Evolutionary conservation across 2,797 vertebrate species (phyloP), one percentile per base, ranked within the genome.

Genomic region (Aldrovandia affinis): DNA sequence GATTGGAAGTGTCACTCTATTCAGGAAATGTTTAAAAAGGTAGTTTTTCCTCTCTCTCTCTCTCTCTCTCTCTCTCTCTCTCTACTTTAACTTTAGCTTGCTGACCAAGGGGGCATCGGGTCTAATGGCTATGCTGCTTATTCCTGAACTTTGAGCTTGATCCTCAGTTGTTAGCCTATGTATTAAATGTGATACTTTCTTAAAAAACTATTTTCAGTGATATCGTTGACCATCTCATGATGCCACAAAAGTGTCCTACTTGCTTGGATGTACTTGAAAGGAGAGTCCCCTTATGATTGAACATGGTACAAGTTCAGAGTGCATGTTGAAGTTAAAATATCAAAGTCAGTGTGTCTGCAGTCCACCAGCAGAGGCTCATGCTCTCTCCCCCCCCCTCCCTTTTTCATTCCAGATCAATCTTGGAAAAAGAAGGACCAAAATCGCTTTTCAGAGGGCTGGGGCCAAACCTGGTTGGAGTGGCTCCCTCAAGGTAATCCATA

Each of bases 371-470:
- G 33, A 33, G 15, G 2, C 61, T 63, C 25, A 63, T 63, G 63
- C 30, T 9, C n/a, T 30, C 9, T 36, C 18, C 39, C 33, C 33
- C 15, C 33, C 14, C 10, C 22, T 36, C 14, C 6, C 28, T 84
- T 85, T 92, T 95, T 90, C 50, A 84, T 82, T 89, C 83, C 90
- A 99, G 98, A 90, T 98, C 98, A 18, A 99, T 99, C 92, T 94
- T 99, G 86, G 97, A 99, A 94, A 99, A 99, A 92, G 98, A 99
- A 90, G 98, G 98, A 91, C 97, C 98, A 93, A 96, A 95, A 93
- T 99, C 98, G n/a, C 96, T 99, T 3, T 99, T 99, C 90, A 95
- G 98, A 87, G 98, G 98, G 79, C 90, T 99, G 90, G 98, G 98
- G 89, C 98, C 98, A 84, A 99, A 99, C 91, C 94, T 99, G 84